Evolutionary conservation across 2,797 vertebrate genomes (phyloP), one percentile per base, ranked within the genome.

Genomic region (Cephalopachus bancanus): DNA sequence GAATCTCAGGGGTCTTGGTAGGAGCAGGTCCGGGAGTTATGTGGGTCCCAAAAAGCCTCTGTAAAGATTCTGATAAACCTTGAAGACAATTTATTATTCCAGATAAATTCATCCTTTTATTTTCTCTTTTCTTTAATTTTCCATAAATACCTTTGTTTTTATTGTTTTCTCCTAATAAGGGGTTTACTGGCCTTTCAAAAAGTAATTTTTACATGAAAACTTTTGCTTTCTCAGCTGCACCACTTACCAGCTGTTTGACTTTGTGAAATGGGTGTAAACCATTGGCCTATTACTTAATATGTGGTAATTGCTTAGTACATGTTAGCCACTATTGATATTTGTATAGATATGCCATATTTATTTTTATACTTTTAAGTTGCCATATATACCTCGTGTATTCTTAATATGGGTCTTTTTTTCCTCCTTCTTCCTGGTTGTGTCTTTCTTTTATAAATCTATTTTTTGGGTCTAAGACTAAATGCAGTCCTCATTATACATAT

Each of bases 71-170:
- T 94, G 17, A 67, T 55, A 93, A 74, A 28, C 24, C 28, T 91
- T 91, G n/a, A 96, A 91, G 93, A 80, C 75, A 12, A 81, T 86
- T 74, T 9, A 49, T 76, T 90, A 55, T 89, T 94, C 33, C 49
- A 78, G 17, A 30, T 78, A 76, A 89, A 53, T 53, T 16, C 3
- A 44, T 37, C 65, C 22, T 90, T n/a, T 81, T 26, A 33, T 55
- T 33, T 51, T 60, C 30, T 51, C 3, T 9, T 44, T 65, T 60
- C 12, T 59, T 60, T 72, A 89, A 72, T 92, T 90, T 89, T 90
- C 37, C 16, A 53, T 55, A 62, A 9, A 64, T 95, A 16, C 33
- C 14, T 78, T 59, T 71, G 57, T 90, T 94, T 1, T 74, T 90
- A 59, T 59, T 89, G 7, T 75, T 44, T 53, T 8, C 62, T 74